phyloP scores from a whole-genome alignment of 2,888 invertebrate genomes.

The Lagria hirta region DNA sequence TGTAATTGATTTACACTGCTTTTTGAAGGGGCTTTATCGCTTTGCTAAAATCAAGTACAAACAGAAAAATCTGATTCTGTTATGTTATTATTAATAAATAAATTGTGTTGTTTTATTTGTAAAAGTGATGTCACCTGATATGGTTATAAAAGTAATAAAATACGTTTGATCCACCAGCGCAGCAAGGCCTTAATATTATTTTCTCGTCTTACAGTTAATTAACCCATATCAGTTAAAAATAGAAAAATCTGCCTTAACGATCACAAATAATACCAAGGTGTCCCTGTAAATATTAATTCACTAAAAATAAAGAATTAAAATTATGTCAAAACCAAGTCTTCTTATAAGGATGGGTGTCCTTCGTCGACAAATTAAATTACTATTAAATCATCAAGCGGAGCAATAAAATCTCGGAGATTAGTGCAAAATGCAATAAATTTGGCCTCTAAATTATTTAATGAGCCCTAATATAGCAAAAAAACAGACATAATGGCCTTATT shows the following conservation, averaged over 20 bases:
- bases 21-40: no score
- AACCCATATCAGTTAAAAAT: slow-evolving; percentile 14
- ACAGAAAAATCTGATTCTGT: not conserved
- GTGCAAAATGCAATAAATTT: slow-evolving; percentile 6
- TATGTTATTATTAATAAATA: slow-evolving; percentile 2
- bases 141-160: slow-evolving; percentile 13
- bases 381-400: slow-evolving; percentile 7
- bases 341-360: slow-evolving; percentile 34
- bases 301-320: slow-evolving; percentile 16
- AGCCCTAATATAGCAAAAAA: slow-evolving; percentile 8
- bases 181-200: slow-evolving; percentile 7
- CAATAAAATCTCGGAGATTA: not conserved
- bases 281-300: no score
- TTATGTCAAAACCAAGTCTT: slow-evolving; percentile 28
- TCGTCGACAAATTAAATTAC: slow-evolving; percentile 22
- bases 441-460: slow-evolving; percentile 6
- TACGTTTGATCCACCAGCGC: slow-evolving; percentile 3
- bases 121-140: slow-evolving; percentile 24
- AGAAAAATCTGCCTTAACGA: slow-evolving; percentile 9
- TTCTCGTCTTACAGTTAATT: slow-evolving; percentile 21
- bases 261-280: no score
- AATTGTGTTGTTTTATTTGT: slow-evolving; percentile 10
- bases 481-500: slow-evolving; percentile 5
- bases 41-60: not conserved
- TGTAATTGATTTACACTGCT: no score